Conservation (phyloP, 1,140 invertebrate genomes). For the Cecropterus lyciades region DNA sequence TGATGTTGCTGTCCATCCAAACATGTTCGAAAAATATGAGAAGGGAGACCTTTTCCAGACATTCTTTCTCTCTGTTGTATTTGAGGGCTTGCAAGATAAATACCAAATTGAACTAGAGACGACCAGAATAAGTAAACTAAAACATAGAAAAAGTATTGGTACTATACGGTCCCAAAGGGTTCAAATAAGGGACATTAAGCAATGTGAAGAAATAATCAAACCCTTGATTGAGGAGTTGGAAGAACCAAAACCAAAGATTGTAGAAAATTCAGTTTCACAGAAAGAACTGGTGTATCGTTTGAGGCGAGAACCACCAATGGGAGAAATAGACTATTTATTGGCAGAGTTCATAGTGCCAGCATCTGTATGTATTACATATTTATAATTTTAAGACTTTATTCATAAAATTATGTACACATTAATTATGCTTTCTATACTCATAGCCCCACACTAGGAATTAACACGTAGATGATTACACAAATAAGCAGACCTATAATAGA, state of each 20-base stretch:
- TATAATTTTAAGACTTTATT: too few species aligned
- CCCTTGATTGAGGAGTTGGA: slow-evolving; percentile 85
- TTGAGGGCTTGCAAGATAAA: slow-evolving; percentile 89
- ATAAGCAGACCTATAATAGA: too few species aligned
- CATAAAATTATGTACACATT: too few species aligned
- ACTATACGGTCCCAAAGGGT: slow-evolving; percentile 89
- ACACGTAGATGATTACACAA: too few species aligned
- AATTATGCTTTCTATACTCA: too few species aligned
- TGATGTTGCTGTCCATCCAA: slow-evolving; percentile 91
- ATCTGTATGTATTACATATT: slow-evolving; percentile 59
- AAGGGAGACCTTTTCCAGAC: slow-evolving; percentile 88
- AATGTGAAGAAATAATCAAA: slow-evolving; percentile 61
- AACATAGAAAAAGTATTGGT: slow-evolving; percentile 88
- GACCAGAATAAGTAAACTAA: slow-evolving; percentile 85
- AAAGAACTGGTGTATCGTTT: slow-evolving; percentile 77
- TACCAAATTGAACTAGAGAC: slow-evolving; percentile 88
- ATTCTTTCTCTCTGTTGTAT: slow-evolving; percentile 90
- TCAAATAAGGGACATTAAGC: slow-evolving; percentile 86
- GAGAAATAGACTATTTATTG: slow-evolving; percentile 78
- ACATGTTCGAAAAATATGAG: slow-evolving; percentile 89
- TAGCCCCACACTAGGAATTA: too few species aligned
- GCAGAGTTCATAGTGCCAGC: slow-evolving; percentile 86
- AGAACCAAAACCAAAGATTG: slow-evolving; percentile 48
- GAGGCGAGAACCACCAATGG: slow-evolving; percentile 74
- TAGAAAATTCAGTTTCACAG: slow-evolving; percentile 49